Conservation (phyloP, 2,888 invertebrate species). For the Gastrophysa polygoni region DNA sequence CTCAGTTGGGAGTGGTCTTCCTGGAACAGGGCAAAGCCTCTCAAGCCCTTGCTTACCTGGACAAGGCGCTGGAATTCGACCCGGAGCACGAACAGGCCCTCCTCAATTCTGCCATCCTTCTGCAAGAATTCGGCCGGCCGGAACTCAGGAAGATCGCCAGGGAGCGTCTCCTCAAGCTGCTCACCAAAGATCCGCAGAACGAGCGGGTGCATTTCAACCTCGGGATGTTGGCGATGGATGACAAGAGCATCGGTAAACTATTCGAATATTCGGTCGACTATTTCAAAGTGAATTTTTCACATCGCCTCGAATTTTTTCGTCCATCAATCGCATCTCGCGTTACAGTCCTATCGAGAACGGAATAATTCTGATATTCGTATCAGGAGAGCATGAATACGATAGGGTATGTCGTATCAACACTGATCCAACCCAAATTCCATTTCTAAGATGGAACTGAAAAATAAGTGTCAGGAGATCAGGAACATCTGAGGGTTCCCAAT, state of each 20-base stretch:
- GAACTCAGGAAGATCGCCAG: conserved; percentile 80
- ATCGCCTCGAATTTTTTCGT: too few species aligned
- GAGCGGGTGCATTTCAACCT: conserved; percentile 94
- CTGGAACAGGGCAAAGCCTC: conserved; percentile 91
- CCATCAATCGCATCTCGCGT: too few species aligned
- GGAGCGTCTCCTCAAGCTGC: conserved; percentile 79
- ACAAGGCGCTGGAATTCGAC: conserved; percentile 90
- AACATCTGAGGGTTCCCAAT: too few species aligned
- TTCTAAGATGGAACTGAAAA: too few species aligned
- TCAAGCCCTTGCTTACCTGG: conserved; percentile 89
- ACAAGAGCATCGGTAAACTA: conserved; percentile 84
- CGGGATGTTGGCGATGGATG: conserved; percentile 95
- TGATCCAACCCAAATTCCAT: too few species aligned
- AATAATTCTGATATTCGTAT: too few species aligned
- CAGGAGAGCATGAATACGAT: too few species aligned
- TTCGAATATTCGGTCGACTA: too few species aligned
- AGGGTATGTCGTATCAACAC: too few species aligned
- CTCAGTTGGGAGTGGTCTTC: conserved; percentile 89
- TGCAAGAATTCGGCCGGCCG: conserved; percentile 86
- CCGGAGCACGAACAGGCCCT: conserved; percentile 95
- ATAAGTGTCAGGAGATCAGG: too few species aligned
- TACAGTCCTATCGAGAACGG: too few species aligned
- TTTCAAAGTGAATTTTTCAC: too few species aligned
- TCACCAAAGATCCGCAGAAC: conserved; percentile 79
- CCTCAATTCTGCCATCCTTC: conserved; percentile 91